These are phyloP conservation scores for Rhinolophus sinicus DNA, from an alignment of 2,113 vertebrate species.

Conservation along the genomic window DNA sequence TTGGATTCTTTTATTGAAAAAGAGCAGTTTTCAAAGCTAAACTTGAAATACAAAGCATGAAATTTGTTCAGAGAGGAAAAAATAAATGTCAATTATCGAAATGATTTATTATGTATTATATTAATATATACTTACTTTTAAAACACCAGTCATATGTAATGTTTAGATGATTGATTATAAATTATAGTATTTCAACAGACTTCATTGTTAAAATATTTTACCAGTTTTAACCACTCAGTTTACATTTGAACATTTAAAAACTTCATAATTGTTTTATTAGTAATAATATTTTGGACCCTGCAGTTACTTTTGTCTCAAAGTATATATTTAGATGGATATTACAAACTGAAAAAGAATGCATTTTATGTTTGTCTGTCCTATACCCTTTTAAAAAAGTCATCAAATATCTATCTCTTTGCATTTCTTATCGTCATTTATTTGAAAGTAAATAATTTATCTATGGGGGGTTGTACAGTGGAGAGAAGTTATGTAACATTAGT, in stretches of 20 bases:
- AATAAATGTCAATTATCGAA: constrained; percentile 70
- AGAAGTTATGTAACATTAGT: constrained; percentile 64
- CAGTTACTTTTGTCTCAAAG: not conserved
- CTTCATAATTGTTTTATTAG: constrained; percentile 42
- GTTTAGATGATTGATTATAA: constrained; percentile 44
- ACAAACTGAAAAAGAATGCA: constrained; percentile 18
- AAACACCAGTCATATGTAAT: not conserved
- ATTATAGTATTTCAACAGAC: constrained; percentile 48
- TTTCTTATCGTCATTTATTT: constrained; percentile 65
- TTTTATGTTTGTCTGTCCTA: constrained; percentile 24
- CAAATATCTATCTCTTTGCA: constrained; percentile 21
- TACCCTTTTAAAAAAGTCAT: not conserved
- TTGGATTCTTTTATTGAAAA: constrained; percentile 78
- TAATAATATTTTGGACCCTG: constrained; percentile 31
- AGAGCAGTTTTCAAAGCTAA: constrained; percentile 74
- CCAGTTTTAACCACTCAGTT: constrained; percentile 42
- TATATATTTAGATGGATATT: constrained; percentile 34
- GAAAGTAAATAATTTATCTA: constrained; percentile 76
- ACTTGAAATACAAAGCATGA: constrained; percentile 76
- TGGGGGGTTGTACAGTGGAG: not conserved
- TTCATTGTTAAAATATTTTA: constrained; percentile 48
- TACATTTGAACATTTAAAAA: constrained; percentile 39
- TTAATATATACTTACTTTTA: constrained; percentile 62
- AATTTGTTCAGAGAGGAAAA: constrained; percentile 58
- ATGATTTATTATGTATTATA: constrained; percentile 80